Conservation (phyloP, 2,888 invertebrate species). For the Lepas anatifera region DNA sequence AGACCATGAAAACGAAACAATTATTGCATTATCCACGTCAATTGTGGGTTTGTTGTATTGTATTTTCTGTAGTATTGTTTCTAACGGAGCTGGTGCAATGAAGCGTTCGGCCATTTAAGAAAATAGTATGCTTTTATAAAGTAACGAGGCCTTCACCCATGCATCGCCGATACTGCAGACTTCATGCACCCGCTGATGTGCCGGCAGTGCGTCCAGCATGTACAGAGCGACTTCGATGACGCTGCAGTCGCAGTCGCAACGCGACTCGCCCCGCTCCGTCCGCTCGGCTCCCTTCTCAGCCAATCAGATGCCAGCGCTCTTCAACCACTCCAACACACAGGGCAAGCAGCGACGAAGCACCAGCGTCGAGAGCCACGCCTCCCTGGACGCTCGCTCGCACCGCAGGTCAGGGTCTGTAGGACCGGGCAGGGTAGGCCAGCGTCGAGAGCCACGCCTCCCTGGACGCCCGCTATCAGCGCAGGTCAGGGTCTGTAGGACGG, state of each 20-base stretch:
- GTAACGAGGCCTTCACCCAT: too few relatives aligned
- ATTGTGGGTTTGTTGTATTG: too few relatives aligned
- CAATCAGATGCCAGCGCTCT: slow-evolving; percentile 1
- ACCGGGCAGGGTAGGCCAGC: too few relatives aligned
- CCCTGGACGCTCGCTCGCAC: slow-evolving; percentile 67
- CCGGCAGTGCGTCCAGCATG: slow-evolving; percentile 20
- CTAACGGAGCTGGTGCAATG: too few relatives aligned
- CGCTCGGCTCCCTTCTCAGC: slow-evolving; percentile 22
- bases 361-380: slow-evolving; percentile 59
- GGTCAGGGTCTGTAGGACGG: slow-evolving; percentile 40
- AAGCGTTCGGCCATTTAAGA: too few relatives aligned
- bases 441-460: slow-evolving; percentile 70
- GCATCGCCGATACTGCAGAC: too few relatives aligned
- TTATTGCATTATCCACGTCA: too few relatives aligned
- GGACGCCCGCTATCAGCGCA: slow-evolving; percentile 64
- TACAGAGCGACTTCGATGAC: slow-evolving; percentile 23
- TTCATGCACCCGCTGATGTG: not conserved
- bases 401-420: slow-evolving; percentile 45
- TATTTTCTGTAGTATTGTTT: too few relatives aligned
- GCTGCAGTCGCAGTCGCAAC: slow-evolving; percentile 15
- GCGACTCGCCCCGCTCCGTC: slow-evolving; percentile 22
- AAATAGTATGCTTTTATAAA: too few relatives aligned
- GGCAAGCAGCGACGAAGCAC: not conserved
- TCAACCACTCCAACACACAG: not conserved
- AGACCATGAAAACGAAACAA: too few relatives aligned